Evolutionary conservation across 1,140 invertebrate species (phyloP), one percentile per base, ranked within the genome.

Genomic region (Aphidius gifuensis): DNA sequence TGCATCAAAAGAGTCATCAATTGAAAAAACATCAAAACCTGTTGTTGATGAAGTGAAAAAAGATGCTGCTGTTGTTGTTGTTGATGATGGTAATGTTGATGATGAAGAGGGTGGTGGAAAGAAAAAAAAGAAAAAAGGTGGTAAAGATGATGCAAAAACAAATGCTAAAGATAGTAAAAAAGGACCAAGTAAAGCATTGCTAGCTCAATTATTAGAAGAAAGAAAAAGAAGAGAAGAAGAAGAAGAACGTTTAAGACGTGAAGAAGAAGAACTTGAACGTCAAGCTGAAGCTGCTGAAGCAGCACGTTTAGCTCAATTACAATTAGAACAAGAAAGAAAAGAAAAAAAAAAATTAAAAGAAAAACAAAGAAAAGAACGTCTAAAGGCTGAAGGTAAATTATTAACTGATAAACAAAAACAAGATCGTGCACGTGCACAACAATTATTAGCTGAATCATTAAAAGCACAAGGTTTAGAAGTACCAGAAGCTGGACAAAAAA

Each of bases 351-450:
- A 98, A 74, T 87, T 93, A 69, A 96, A 96, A 73, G 94, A 98
- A 82, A 97, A 97, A 70, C 95, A 97, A 73, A 87, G 90, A 62
- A 94, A 92, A 79, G 93, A 96, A 75, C 85, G 92, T 72, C 79
- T 97, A 45, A 98, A 97, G 77, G 92, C 92, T 32, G 95, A 98
- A 83, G 96, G 97, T 3, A 98, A 96, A 83, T 81, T 96, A 32
- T 78, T 98, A 43, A 96, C 94, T 5, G 86, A 91, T 1, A 96
- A 96, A 79, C 94, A 99, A 73, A 94, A 93, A 73, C 90, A 93
- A 68, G 93, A 95, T 67, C 85, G 90, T 64, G 91, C 92, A 2
- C 83, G 93, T 67, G 92, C 93, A 3, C 90, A 94, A 76, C 91
- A 91, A 46, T 87, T 95, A 83, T 80, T 98, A 49, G 23, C 23